Evolutionary conservation across 2,797 vertebrate species (phyloP), one percentile per base, ranked within the genome.

Genomic region (Tapirus indicus): DNA sequence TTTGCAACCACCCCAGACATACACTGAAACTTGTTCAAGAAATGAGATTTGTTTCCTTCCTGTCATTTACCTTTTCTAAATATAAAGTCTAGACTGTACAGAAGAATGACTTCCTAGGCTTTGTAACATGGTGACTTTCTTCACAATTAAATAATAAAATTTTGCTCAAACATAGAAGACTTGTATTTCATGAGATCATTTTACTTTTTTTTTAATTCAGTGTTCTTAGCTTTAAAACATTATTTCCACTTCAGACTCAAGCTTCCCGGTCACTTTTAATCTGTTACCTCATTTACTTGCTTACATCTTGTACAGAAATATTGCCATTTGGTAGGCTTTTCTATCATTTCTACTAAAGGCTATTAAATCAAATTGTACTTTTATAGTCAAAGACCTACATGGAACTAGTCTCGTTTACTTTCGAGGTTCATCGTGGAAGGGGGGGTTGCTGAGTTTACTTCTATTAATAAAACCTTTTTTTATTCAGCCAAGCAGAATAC

Each of bases 141-240:
- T 93, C 80, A 77, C 21, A 91, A 38, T 58, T 82, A 80, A 95
- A 12, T 88, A 74, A 74, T 68, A 74, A 90, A 78, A 56, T 83
- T 78, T 97, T 97, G 38, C 32, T 96, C 25, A 94, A 82, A 69
- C n/a, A n/a, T 60, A 32, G 38, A 94, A 90, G 27, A 74, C n/a
- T 95, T 64, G 13, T 86, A 41, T 32, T 95, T 92, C 77, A 18
- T 96, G 25, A 91, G 68, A 58, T 94, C 32, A 94, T 93, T 69
- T 91, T 66, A 69, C 78, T 20, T 25, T 71, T 49, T 80, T 82
- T 89, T 79, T 64, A 54, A 54, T 78, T 91, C 41, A 68, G 8
- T 87, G 32, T 94, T 77, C 68, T 92, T 94, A 49, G 29, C 52
- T 71, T 97, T 93, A 84, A 93, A 96, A 71, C 23, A 60, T 69